A percentile compares a stretch with the other conserved stretches of the same genome.
Evolutionary conservation across 1,140 invertebrate genomes (phyloP).

Genomic region (Hydropsyche tenuis): DNA sequence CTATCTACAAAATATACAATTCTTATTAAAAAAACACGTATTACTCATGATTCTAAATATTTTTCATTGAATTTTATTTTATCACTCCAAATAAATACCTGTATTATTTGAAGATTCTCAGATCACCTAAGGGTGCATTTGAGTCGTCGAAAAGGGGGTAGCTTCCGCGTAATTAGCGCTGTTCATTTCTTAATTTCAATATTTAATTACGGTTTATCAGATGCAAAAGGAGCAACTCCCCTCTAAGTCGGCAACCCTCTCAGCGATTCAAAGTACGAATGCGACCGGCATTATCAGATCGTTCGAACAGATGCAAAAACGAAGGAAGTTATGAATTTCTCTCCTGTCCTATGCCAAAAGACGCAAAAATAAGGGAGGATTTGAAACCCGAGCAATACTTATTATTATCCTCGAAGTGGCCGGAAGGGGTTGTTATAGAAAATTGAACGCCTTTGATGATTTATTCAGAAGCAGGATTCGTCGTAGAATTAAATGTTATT

Average conservation of each 20-base stretch:
- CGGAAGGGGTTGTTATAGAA: conserved; percentile 41
- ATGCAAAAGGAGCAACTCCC: conserved; percentile 19
- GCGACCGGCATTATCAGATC: conserved; percentile 41
- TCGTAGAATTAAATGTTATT: not conserved
- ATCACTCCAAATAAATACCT: too few relatives aligned
- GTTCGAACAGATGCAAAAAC: conserved; percentile 22
- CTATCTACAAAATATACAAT: not conserved
- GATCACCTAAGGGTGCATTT: too few relatives aligned
- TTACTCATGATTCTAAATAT: too few relatives aligned
- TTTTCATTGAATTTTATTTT: too few relatives aligned
- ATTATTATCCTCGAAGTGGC: conserved; percentile 40
- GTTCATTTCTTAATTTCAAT: conserved; percentile 67
- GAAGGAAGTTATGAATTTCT: conserved; percentile 44
- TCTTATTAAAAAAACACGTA: too few relatives aligned
- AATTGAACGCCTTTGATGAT: conserved; percentile 50
- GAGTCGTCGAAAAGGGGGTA: conserved; percentile 52
- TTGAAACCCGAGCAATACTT: conserved; percentile 51
- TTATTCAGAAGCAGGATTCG: conserved; percentile 41
- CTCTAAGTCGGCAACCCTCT: conserved; percentile 31
- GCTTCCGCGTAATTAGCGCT: conserved; percentile 64
- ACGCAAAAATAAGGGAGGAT: conserved; percentile 28
- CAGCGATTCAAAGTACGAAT: conserved; percentile 31
- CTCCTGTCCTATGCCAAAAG: conserved; percentile 22
- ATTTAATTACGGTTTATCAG: conserved; percentile 60
- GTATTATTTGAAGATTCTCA: not conserved